These are phyloP conservation scores for Neodiprion virginianus DNA, from an alignment of 1,140 invertebrate species.

Conservation along the genomic window DNA sequence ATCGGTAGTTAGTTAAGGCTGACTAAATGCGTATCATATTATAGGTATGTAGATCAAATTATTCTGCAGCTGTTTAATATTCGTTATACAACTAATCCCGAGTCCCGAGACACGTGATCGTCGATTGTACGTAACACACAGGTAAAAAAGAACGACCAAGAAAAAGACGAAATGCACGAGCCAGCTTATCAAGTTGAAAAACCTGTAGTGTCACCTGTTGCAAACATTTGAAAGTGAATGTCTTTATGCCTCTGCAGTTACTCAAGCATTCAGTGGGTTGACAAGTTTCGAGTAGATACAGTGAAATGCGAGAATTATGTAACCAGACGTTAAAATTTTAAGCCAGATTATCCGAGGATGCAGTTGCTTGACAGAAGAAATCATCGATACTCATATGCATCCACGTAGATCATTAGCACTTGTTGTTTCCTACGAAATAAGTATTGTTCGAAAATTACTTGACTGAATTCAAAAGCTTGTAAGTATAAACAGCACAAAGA, in stretches of 20 bases:
- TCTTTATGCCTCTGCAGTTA: neutral
- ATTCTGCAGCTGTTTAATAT: neutral
- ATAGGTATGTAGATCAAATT: neutral
- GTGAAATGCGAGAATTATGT: neutral
- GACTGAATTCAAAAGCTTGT: no score
- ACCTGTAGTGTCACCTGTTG: neutral
- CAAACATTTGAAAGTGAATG: constrained; percentile 2
- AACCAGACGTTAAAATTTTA: neutral
- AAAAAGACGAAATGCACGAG: neutral
- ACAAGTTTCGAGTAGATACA: neutral
- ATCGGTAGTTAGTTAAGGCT: neutral
- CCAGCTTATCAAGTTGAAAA: neutral
- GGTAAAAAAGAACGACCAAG: neutral
- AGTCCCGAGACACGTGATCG: no score
- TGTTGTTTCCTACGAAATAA: no score
- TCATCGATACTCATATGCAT: no score
- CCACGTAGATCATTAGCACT: no score
- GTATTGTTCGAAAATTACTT: no score
- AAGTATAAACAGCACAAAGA: no score
- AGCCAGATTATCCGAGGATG: neutral
- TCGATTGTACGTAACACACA: neutral
- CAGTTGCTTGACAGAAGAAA: neutral
- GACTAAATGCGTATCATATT: neutral
- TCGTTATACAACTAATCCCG: no score
- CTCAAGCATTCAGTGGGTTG: neutral